Base-by-base conservation (phyloP, 2,113 vertebrate species). In the Pseudonaja textilis region DNA sequence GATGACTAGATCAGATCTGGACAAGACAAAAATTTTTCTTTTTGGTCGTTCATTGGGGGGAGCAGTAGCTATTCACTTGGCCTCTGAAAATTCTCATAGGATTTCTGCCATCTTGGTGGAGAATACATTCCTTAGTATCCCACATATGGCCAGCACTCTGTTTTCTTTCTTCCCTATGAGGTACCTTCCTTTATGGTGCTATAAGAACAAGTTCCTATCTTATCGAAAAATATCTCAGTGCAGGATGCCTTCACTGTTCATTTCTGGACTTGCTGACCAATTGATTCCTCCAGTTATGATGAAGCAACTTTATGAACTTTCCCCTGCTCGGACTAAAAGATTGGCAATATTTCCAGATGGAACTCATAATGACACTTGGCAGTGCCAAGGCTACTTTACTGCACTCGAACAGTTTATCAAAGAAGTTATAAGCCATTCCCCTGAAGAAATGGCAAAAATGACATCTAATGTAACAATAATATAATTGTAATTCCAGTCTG, bases 341-440 rank as follows among this genome's bases (percentile, higher is more conserved):
- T 95, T 99, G 94, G 99, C 98, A 2, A 99, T 99, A 95, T 99
- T 99, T 96, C 99, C 99, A 12, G 99, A 99, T 87, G 99, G 99
- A 87, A 99, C 99, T 20, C 99, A 99, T 96, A 99, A 99, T 34
- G 99, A 99, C 97, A 99, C 99, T 0, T 99, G 99, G 99, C 99
- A 99, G 97, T 99, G 99, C 97, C 99, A 99, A 96, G 99, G 99
- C 93, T 99, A 99, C 97, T 99, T 99, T 92, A 97, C 98, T 88
- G 98, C 99, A 91, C 97, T 99, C 29, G 99, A 99, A 98, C 99
- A 99, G 96, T 99, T 99, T 97, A 98, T 99, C 95, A 99, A 98
- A 96, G 99, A 99, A 96, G 98, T 99, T 89, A 96, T 99, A 93
- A 99, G 98, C 96, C 99, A 98, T 88, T 98, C 98, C 94, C 98